Evolutionary conservation across 2,888 invertebrate species (phyloP).

Genomic region (Philaethria dido): DNA sequence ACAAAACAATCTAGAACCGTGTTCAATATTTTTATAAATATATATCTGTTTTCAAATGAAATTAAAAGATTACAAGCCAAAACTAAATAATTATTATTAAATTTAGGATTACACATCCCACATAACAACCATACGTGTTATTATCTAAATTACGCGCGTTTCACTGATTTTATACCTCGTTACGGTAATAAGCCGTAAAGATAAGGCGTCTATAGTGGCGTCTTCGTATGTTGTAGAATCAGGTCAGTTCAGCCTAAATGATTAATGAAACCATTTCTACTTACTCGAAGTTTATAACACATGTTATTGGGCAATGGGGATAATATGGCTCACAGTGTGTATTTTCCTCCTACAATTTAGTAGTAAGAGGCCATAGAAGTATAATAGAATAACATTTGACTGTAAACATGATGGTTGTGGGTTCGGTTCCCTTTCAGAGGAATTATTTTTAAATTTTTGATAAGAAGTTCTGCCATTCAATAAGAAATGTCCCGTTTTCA

Average conservation of each 20-base stretch:
- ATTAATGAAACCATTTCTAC: background rate
- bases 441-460: too few relatives aligned
- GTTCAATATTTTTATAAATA: background rate
- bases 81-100: background rate
- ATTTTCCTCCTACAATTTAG: constrained; percentile 9
- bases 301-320: constrained; percentile 1
- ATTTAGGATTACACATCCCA: background rate
- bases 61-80: background rate
- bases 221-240: constrained; percentile 15
- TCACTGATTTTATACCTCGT: constrained; percentile 40
- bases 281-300: constrained; percentile 10
- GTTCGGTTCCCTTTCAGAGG: too few relatives aligned
- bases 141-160: constrained; percentile 36
- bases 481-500: too few relatives aligned
- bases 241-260: constrained; percentile 18
- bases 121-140: constrained; percentile 12
- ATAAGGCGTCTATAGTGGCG: constrained; percentile 23
- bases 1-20: too few relatives aligned
- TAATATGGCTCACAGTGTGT: background rate
- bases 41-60: background rate
- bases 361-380: too few relatives aligned
- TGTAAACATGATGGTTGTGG: too few relatives aligned
- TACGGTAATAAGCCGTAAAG: constrained; percentile 21
- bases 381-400: too few relatives aligned
- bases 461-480: too few relatives aligned